Evolutionary conservation across 1,140 invertebrate species (phyloP).

Genomic region (Mylabris phalerata): DNA sequence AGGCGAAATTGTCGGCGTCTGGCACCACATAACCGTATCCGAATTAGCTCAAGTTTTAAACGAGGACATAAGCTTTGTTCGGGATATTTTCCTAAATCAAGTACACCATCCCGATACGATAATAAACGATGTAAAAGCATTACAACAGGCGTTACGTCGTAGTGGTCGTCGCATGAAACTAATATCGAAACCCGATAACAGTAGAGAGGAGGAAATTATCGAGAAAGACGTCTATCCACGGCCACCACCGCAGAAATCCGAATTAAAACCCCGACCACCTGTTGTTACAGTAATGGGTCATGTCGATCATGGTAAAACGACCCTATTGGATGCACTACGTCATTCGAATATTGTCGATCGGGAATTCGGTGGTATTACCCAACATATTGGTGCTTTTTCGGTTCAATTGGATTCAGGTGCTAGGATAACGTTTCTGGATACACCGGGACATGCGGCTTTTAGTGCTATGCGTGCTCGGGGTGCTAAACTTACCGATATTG

Average conservation of each 20-base stretch:
- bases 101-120: constrained; percentile 25
- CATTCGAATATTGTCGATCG: constrained; percentile 77
- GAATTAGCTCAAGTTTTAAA: constrained; percentile 59
- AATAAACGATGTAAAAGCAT: constrained; percentile 33
- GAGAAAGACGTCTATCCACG: constrained; percentile 34
- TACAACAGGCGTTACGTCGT: constrained; percentile 31
- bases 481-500: constrained; percentile 88
- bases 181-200: constrained; percentile 27
- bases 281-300: constrained; percentile 99
- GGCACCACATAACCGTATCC: constrained; percentile 69
- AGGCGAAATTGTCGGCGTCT: constrained; percentile 54
- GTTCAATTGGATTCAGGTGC: constrained; percentile 64
- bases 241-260: constrained; percentile 54
- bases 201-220: constrained; percentile 24
- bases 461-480: constrained; percentile 85
- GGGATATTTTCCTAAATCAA: constrained; percentile 35
- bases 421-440: constrained; percentile 91
- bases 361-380: constrained; percentile 99
- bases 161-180: constrained; percentile 35
- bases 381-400: constrained; percentile 98
- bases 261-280: constrained; percentile 66
- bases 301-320: constrained; percentile 99
- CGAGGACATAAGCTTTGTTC: constrained; percentile 43
- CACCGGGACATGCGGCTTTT: constrained; percentile 99
- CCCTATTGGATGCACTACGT: constrained; percentile 84